phyloP scores from a whole-genome alignment of 1,140 invertebrate species.

The Lepidurus apus region DNA sequence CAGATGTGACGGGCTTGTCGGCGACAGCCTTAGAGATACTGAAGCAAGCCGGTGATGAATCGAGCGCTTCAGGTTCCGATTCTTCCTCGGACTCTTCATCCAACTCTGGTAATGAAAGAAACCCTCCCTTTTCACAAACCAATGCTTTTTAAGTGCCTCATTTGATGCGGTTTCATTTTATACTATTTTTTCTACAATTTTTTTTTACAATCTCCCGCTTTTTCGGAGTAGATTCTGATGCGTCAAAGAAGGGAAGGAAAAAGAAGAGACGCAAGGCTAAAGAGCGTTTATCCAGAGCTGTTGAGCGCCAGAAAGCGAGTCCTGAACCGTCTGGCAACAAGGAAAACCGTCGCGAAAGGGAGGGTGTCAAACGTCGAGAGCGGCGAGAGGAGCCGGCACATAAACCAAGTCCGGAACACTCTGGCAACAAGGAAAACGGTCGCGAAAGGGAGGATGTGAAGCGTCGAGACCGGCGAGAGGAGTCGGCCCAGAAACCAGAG shows the following conservation, averaged over 20 bases:
- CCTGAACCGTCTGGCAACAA: neutral
- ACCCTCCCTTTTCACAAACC: too few relatives aligned
- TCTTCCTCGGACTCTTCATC: slow-evolving; percentile 31
- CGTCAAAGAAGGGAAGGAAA: neutral
- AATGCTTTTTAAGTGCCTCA: too few relatives aligned
- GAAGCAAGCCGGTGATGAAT: neutral
- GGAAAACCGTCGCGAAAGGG: neutral
- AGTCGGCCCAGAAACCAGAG: neutral
- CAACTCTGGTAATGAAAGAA: neutral
- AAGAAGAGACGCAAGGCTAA: neutral
- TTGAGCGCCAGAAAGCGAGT: neutral
- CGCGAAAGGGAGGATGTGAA: neutral
- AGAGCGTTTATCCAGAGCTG: neutral
- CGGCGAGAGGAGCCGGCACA: too few relatives aligned
- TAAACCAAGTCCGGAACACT: neutral
- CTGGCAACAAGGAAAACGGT: neutral
- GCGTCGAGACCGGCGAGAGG: neutral
- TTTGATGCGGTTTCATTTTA: too few relatives aligned
- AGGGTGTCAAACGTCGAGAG: neutral
- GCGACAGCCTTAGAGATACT: slow-evolving; percentile 29
- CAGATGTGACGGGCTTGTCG: slow-evolving; percentile 29
- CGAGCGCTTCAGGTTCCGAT: slow-evolving; percentile 17
- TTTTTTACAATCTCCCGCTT: too few relatives aligned
- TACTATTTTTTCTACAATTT: too few relatives aligned
- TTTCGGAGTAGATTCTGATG: slow-evolving; percentile 19